Evolutionary conservation across 2,113 vertebrate species (phyloP).

Genomic region (Coreoperca whiteheadi): DNA sequence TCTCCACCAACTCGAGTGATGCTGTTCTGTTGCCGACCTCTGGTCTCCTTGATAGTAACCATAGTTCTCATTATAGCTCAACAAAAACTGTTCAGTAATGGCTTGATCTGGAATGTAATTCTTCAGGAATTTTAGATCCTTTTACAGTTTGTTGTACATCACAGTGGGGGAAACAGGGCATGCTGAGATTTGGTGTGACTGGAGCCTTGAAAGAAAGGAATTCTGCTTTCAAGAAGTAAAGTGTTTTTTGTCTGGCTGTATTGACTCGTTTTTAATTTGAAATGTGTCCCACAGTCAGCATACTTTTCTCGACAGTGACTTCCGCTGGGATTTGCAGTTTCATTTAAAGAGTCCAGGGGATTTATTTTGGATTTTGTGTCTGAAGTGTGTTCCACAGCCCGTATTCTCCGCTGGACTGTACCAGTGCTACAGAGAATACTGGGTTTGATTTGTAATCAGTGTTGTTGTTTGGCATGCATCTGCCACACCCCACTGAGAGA

Average conservation of each 20-base stretch:
- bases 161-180: background rate
- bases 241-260: conserved; percentile 30
- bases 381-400: conserved; percentile 17
- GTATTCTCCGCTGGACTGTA: conserved; percentile 30
- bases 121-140: conserved; percentile 16
- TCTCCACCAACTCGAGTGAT: background rate
- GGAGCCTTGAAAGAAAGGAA: background rate
- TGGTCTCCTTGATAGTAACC: background rate
- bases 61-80: background rate
- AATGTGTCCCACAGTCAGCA: conserved; percentile 17
- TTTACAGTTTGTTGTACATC: background rate
- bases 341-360: conserved; percentile 33
- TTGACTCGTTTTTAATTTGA: conserved; percentile 47
- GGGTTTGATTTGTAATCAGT: conserved; percentile 31
- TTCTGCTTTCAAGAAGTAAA: conserved; percentile 28
- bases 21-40: background rate
- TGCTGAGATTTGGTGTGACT: background rate
- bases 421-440: background rate
- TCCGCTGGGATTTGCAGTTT: conserved; percentile 30
- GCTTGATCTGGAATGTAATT: conserved; percentile 8
- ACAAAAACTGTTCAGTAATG: background rate
- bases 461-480: conserved; percentile 34
- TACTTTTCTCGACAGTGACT: conserved; percentile 26
- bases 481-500: conserved; percentile 19
- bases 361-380: conserved; percentile 38